Evolutionary conservation across 2,797 vertebrate species (phyloP), one percentile per base, ranked within the genome.

Genomic region (Silurus lanzhouensis): DNA sequence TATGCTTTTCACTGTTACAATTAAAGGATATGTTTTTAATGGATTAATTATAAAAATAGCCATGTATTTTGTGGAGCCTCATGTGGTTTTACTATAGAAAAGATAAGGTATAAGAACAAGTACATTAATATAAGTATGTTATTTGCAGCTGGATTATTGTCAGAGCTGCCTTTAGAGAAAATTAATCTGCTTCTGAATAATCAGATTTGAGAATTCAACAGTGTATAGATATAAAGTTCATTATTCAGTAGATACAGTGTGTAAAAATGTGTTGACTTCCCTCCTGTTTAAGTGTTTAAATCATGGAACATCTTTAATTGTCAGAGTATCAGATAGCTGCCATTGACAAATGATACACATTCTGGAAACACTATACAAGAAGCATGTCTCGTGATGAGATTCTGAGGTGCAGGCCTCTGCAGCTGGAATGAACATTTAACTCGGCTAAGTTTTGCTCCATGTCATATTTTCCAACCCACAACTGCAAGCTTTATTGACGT

Each of bases 401-500:
- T 48, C 27, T 13, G 17, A 60, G 27, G 19, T 44, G 38, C 25
- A 10, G 55, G 74, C 57, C 19, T 13, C 13, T 77, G 44, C 25
- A 38, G 6, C 25, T 27, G 84, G 17, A 76, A 79, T 76, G 27
- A 58, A n/a, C 20, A 15, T 66, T 72, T 27, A 83, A 75, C 76
- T 66, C 48, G 55, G 19, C 52, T 31, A 70, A 61, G 38, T 44
- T 60, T 60, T 57, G 22, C 48, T 68, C 27, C 15, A 19, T 52
- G 48, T 87, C 86, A 76, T 64, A 84, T 84, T 84, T 87, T 87
- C 86, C 86, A 87, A 25, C 77, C 84, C 57, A 22, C 85, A n/a
- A 38, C 31, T 70, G 52, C 75, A 2, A 87, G 63, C 64, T 3
- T 38, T 52, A 55, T 83, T 86, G 84, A 89, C 81, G 60, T 82